Evolutionary conservation across 1,140 invertebrate genomes (phyloP).

Genomic region (Tetragonula clypearis): DNA sequence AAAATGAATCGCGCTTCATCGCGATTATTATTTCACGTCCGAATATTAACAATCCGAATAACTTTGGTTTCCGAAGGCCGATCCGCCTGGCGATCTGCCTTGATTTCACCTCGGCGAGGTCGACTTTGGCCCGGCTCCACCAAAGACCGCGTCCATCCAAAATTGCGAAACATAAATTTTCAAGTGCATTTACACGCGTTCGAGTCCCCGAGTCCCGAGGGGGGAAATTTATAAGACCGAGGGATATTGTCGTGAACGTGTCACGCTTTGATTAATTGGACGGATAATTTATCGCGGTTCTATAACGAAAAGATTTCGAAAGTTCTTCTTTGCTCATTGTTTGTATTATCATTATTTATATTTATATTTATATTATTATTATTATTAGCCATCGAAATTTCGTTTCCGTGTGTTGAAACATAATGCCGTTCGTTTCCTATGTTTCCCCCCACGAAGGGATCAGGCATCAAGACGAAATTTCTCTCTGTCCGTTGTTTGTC

Average conservation of each 20-base stretch:
- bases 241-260: constrained; percentile 22
- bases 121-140: constrained; percentile 31
- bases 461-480: background rate
- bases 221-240: constrained; percentile 41
- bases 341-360: background rate
- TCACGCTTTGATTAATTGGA: constrained; percentile 10
- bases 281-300: background rate
- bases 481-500: background rate
- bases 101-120: constrained; percentile 52
- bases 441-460: background rate
- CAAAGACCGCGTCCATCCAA: background rate
- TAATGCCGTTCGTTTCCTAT: no score
- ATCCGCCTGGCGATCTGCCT: constrained; percentile 54
- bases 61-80: constrained; percentile 53
- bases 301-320: background rate
- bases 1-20: constrained; percentile 32
- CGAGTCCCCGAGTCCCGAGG: no score
- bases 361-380: no score
- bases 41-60: constrained; percentile 54
- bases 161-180: constrained; percentile 57
- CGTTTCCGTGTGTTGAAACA: background rate
- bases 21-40: constrained; percentile 36
- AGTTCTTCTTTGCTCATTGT: background rate
- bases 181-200: constrained; percentile 47
- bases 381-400: no score